Base-by-base conservation (phyloP, 2,797 vertebrate species). In the Vespertilio murinus region DNA sequence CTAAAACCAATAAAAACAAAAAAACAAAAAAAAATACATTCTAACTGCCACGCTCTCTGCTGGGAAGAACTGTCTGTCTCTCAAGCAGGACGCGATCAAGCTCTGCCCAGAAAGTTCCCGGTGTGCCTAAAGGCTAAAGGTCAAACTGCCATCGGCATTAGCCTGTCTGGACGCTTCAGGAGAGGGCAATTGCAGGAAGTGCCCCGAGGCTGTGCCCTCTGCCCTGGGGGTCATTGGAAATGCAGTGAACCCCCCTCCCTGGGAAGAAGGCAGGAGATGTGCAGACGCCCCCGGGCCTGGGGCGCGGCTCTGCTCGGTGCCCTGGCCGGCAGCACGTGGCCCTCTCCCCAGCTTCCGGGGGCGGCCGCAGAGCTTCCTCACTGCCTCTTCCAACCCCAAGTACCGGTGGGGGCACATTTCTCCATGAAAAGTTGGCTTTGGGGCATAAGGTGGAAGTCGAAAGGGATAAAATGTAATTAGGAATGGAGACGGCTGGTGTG, bases 61-160 rank as follows among this genome's bases (percentile, higher is more conserved):
- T 14, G 70, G 78, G 64, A 79, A 33, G 14, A 2, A 54, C 4
- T 65, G 14, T 18, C 8, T 16, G 28, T n/a, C 8, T 59, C 42
- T 75, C 35, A 35, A 5, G 9, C 25, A 11, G 12, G 67, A 17
- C 1, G 0, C 0, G 30, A 8, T 52, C 0, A 0, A 12, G 12
- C 40, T 5, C 0, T 0, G 3, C 13, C 78, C 20, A 9, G 70
- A 79, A 40, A 61, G 6, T 2, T 7, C 70, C 64, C 59, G 49
- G 13, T 2, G 5, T 6, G n/a, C 38, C 0, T 33, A 4, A 59
- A 13, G 7, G 28, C 18, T 56, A 7, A 14, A 20, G 38, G n/a
- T 12, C 20, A 12, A 18, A 25, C n/a, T 23, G 1, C 20, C 7
- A 17, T 35, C 30, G 1, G 9, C 25, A 67, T 8, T 5, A 3